Percentiles rank a stretch among this genome's conserved stretches.
Evolutionary conservation across 2,888 invertebrate genomes (phyloP).

Genomic region (Arctia plantaginis): DNA sequence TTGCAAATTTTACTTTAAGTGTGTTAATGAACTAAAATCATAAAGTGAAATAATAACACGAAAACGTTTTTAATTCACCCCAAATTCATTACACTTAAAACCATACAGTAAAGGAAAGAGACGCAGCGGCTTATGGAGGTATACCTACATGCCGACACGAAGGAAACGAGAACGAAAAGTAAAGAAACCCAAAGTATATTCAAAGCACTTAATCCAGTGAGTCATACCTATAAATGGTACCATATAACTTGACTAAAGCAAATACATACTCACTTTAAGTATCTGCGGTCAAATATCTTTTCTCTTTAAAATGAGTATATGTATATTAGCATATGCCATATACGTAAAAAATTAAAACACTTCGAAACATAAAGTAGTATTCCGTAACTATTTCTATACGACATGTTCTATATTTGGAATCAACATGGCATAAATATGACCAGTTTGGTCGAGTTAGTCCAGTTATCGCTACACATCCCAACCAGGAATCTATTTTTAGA

Average conservation of each 20-base stretch:
- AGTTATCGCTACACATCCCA: conserved; percentile 75
- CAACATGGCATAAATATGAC: conserved; percentile 64
- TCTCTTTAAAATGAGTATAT: conserved; percentile 41
- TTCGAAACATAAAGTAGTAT: conserved; percentile 36
- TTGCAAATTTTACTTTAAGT: conserved; percentile 14
- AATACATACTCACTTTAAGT: conserved; percentile 25
- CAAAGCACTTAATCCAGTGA: conserved; percentile 29
- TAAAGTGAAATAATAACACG: conserved; percentile 28
- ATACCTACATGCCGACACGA: conserved; percentile 9
- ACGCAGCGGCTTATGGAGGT: conserved; percentile 32
- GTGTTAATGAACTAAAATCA: conserved; percentile 27
- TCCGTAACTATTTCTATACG: conserved; percentile 54
- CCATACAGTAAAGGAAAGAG: conserved; percentile 25
- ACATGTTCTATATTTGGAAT: conserved; percentile 69
- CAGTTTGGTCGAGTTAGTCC: conserved; percentile 71
- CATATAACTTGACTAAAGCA: conserved; percentile 21
- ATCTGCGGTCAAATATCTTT: conserved; percentile 24
- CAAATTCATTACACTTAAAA: conserved; percentile 40
- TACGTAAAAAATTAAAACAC: conserved; percentile 9
- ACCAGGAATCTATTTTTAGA: conserved; percentile 73
- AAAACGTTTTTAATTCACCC: conserved; percentile 40
- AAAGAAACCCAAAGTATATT: conserved; percentile 14
- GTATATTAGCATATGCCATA: conserved; percentile 8
- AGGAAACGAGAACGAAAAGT: conserved; percentile 24
- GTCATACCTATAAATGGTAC: conserved; percentile 21